Percentiles rank a stretch among this genome's conserved stretches.
Evolutionary conservation across 2,888 invertebrate species (phyloP).

Genomic region (Harpagoxenus sublaevis): DNA sequence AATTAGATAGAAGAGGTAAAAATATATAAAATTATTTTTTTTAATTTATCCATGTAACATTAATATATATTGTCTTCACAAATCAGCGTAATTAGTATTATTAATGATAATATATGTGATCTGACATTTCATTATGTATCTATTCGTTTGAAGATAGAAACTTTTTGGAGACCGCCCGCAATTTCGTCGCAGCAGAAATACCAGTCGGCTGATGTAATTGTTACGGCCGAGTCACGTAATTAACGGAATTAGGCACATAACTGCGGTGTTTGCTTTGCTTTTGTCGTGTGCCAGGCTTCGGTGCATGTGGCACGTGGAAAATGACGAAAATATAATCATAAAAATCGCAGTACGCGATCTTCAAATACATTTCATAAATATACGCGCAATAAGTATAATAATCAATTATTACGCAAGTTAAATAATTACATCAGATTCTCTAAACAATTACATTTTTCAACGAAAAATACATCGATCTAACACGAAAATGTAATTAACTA

Average conservation of each 20-base stretch:
- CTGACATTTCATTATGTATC: neutral
- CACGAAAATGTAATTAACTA: neutral
- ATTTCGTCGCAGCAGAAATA: constrained; percentile 20
- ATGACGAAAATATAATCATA: constrained; percentile 12
- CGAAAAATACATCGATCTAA: neutral
- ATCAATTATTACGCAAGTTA: neutral
- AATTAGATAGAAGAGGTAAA: neutral
- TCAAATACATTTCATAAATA: neutral
- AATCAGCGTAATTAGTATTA: neutral
- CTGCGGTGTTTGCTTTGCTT: constrained; percentile 25
- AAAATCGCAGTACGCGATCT: neutral
- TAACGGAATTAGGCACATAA: constrained; percentile 40
- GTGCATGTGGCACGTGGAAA: constrained; percentile 15
- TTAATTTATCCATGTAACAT: neutral
- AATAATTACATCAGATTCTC: neutral
- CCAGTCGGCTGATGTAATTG: neutral
- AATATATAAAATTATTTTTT: neutral
- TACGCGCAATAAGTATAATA: neutral
- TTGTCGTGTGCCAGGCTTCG: neutral
- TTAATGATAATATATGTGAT: neutral
- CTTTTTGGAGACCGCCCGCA: neutral
- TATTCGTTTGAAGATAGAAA: neutral
- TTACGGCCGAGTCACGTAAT: constrained; percentile 2
- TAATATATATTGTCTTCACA: neutral
- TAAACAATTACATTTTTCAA: neutral